These are phyloP conservation scores for Xestobium rufovillosum DNA, from an alignment of 2,888 invertebrate species.

Conservation along the genomic window DNA sequence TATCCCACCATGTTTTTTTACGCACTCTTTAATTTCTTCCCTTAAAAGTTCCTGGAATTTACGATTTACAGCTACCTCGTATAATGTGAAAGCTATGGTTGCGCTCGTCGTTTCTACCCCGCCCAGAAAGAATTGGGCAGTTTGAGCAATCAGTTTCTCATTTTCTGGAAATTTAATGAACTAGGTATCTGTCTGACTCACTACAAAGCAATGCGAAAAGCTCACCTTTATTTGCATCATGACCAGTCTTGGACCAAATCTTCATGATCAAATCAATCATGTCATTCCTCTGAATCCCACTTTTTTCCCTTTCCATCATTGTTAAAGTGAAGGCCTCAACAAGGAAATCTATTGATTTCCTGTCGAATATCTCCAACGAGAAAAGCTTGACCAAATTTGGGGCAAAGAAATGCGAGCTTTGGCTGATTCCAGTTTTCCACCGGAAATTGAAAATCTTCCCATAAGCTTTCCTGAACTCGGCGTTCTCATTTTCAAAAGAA, in stretches of 20 bases:
- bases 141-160: slow-evolving; percentile 37
- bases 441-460: slow-evolving; percentile 18
- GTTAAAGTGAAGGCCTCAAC: slow-evolving; percentile 18
- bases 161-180: slow-evolving; percentile 29
- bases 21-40: slow-evolving; percentile 35
- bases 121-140: slow-evolving; percentile 44
- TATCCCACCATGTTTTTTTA: slow-evolving; percentile 33
- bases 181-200: no score
- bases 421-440: slow-evolving; percentile 14
- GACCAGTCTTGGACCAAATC: no score
- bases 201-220: no score
- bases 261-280: slow-evolving; percentile 21
- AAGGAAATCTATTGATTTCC: slow-evolving; percentile 15
- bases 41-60: slow-evolving; percentile 42
- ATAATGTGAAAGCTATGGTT: slow-evolving; percentile 38
- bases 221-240: no score
- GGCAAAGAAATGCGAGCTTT: slow-evolving; percentile 19
- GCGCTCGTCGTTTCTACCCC: slow-evolving; percentile 46
- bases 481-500: slow-evolving; percentile 21
- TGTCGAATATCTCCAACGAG: slow-evolving; percentile 20
- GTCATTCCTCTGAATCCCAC: slow-evolving; percentile 18
- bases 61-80: slow-evolving; percentile 40
- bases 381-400: slow-evolving; percentile 21
- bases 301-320: slow-evolving; percentile 18
- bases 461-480: slow-evolving; percentile 20